Evolutionary conservation across 2,113 vertebrate genomes (phyloP).

Genomic region (Malurus elegans): DNA sequence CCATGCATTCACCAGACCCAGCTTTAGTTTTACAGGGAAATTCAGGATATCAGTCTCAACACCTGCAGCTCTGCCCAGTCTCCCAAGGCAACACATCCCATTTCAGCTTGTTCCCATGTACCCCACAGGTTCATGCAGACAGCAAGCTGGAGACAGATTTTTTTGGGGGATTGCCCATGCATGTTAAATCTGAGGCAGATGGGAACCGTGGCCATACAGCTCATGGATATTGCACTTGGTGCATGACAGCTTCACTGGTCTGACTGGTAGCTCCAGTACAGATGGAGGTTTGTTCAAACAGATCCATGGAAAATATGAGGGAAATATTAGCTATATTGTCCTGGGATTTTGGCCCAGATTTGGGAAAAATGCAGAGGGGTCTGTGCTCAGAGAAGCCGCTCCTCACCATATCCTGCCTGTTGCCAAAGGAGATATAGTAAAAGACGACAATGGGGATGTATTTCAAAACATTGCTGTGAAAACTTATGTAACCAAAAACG

Average conservation of each 20-base stretch:
- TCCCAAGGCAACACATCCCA: background rate
- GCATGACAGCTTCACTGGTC: background rate
- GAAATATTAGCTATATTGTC: background rate
- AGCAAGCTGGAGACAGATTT: background rate
- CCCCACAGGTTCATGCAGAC: rapidly evolving
- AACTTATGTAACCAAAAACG: background rate
- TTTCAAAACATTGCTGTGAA: background rate
- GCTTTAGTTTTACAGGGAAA: background rate
- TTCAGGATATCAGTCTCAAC: background rate
- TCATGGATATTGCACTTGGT: background rate
- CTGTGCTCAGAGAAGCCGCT: background rate
- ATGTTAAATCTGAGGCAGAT: background rate
- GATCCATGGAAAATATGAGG: background rate
- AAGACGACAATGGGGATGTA: background rate
- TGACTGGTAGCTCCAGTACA: background rate
- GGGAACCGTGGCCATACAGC: background rate
- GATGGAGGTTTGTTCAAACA: background rate
- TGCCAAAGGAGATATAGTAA: background rate
- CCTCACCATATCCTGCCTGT: background rate
- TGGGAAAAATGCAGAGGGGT: background rate
- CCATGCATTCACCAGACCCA: background rate
- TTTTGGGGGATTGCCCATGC: rapidly evolving
- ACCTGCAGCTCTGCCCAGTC: background rate
- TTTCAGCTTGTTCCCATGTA: background rate
- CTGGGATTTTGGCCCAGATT: background rate